phyloP scores from a whole-genome alignment of 2,888 invertebrate species.

The Harpagoxenus sublaevis region DNA sequence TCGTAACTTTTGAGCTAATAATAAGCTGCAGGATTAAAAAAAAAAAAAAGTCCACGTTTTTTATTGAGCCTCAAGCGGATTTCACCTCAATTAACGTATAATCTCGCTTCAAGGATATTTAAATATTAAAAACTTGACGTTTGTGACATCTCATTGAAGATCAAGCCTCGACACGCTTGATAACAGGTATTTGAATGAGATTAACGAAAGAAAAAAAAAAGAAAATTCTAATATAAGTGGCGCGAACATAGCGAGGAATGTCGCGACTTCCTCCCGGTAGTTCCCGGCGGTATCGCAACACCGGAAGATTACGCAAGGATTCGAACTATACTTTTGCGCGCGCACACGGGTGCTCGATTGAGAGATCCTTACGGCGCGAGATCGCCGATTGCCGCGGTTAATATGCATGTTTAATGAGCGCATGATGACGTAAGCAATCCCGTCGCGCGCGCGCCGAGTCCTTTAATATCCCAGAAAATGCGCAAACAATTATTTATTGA shows the following conservation, averaged over 20 bases:
- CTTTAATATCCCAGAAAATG: constrained; percentile 53
- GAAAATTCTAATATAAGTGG: background rate
- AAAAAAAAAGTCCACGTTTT: background rate
- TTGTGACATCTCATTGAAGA: background rate
- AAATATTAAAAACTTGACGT: background rate
- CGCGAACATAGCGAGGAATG: background rate
- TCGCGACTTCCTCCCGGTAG: background rate
- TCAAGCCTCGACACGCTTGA: background rate
- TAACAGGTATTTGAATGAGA: background rate
- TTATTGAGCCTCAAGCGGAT: background rate
- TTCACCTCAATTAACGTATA: background rate
- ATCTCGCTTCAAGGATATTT: background rate
- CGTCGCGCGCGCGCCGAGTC: background rate
- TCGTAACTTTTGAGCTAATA: background rate
- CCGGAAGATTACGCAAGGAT: constrained; percentile 33
- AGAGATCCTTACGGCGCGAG: constrained; percentile 22
- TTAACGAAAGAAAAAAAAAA: background rate
- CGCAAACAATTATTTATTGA: constrained; percentile 76
- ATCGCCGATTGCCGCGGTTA: constrained; percentile 21
- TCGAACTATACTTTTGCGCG: constrained; percentile 45
- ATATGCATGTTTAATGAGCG: constrained; percentile 19
- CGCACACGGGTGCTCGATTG: background rate
- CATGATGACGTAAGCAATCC: constrained; percentile 32
- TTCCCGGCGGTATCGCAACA: background rate
- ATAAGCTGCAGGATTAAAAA: background rate